Percentiles rank a stretch among this genome's conserved stretches.
Evolutionary conservation across 2,797 vertebrate species (phyloP).

Genomic region (Setipinna tenuifilis): DNA sequence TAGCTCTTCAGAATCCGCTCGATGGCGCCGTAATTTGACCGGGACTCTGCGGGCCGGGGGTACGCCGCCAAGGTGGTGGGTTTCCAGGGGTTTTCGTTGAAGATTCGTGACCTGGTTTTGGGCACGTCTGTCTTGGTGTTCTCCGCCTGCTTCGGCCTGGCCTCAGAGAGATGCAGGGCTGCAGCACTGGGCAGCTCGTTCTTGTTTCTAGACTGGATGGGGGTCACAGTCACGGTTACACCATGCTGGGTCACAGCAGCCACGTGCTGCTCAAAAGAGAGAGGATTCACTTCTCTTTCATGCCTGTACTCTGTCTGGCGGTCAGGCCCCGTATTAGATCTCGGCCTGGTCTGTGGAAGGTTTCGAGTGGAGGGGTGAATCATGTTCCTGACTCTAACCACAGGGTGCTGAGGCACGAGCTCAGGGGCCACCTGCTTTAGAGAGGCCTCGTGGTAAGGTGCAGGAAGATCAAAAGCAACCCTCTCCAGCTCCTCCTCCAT

Average conservation of each 20-base stretch:
- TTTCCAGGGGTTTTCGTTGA: slow-evolving; percentile 87
- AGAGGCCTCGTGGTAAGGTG: slow-evolving; percentile 54
- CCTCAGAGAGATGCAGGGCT: slow-evolving; percentile 45
- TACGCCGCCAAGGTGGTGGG: slow-evolving; percentile 89
- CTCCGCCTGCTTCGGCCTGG: slow-evolving; percentile 58
- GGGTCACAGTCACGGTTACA: slow-evolving; percentile 35
- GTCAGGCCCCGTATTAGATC: slow-evolving; percentile 44
- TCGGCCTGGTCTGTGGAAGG: slow-evolving; percentile 58
- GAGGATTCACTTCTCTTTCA: slow-evolving; percentile 50
- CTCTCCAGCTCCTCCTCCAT: slow-evolving; percentile 35
- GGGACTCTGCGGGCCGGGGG: slow-evolving; percentile 88
- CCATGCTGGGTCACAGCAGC: slow-evolving; percentile 50
- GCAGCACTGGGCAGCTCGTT: slow-evolving; percentile 59
- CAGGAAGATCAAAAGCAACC: slow-evolving; percentile 41
- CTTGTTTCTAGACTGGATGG: slow-evolving; percentile 49
- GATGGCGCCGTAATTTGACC: slow-evolving; percentile 93
- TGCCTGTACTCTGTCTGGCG: slow-evolving; percentile 60
- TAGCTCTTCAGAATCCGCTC: slow-evolving; percentile 93
- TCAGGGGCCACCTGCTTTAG: slow-evolving; percentile 48
- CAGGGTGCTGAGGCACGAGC: slow-evolving; percentile 51
- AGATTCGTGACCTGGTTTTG: slow-evolving; percentile 69
- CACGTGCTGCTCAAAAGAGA: slow-evolving; percentile 48
- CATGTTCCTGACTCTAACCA: slow-evolving; percentile 47
- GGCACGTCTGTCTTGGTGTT: slow-evolving; percentile 59
- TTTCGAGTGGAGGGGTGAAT: slow-evolving; percentile 46